Conservation (phyloP, 2,888 invertebrate genomes). For the Microchrysa polita region DNA sequence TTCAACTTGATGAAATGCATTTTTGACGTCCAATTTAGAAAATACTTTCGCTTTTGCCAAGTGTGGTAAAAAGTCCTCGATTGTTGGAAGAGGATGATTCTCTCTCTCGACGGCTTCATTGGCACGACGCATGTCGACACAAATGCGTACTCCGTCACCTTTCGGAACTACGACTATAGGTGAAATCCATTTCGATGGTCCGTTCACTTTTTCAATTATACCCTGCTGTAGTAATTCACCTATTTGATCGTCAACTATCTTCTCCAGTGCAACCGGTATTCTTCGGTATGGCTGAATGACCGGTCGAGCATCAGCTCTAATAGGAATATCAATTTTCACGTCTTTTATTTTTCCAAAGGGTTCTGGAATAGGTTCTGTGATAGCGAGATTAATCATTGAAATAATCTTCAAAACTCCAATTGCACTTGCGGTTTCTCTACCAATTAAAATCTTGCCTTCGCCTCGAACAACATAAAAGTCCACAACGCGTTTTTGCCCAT, state of each 20-base stretch:
- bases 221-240: constrained; percentile 48
- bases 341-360: neutral
- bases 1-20: too few relatives aligned
- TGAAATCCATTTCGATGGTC: constrained; percentile 55
- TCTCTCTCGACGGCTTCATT: too few relatives aligned
- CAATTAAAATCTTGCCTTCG: neutral
- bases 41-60: too few relatives aligned
- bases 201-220: neutral
- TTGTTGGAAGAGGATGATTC: too few relatives aligned
- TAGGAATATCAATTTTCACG: neutral
- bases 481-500: neutral
- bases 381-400: neutral
- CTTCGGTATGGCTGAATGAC: constrained; percentile 53
- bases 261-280: constrained; percentile 54
- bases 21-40: too few relatives aligned
- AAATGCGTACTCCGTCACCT: constrained; percentile 52
- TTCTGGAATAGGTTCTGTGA: too few relatives aligned
- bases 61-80: too few relatives aligned
- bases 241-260: constrained; percentile 30
- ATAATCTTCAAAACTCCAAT: neutral
- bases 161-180: constrained; percentile 55
- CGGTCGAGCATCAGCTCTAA: neutral
- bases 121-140: too few relatives aligned
- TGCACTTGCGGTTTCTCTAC: neutral
- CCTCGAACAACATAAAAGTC: constrained; percentile 5